Conservation (phyloP, 1,140 invertebrate genomes). For the Phortica variegata region DNA sequence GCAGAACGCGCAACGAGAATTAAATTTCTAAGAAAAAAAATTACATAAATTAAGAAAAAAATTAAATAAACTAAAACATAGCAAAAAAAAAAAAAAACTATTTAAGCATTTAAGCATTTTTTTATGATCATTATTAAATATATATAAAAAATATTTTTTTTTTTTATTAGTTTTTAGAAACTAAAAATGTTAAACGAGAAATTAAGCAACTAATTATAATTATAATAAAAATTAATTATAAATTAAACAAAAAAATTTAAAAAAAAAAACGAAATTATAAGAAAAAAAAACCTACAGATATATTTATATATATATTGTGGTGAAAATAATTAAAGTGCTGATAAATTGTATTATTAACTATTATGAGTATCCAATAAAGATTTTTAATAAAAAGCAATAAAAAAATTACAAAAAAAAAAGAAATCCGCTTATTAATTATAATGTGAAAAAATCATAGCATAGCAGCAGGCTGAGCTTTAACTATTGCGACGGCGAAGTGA, state of each 20-base stretch:
- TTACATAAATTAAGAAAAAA: background rate
- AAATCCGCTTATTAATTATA: no score
- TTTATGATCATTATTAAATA: no score
- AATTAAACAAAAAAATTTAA: background rate
- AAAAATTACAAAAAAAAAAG: background rate
- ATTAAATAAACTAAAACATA: background rate
- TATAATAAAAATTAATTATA: background rate
- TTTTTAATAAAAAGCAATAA: constrained; percentile 2
- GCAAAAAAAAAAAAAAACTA: background rate
- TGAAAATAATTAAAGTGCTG: background rate
- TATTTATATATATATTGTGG: no score
- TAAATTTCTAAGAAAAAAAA: background rate
- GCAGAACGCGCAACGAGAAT: no score
- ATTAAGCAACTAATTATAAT: background rate
- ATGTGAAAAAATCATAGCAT: no score
- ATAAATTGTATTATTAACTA: constrained; percentile 2
- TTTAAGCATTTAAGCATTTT: background rate
- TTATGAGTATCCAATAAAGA: background rate
- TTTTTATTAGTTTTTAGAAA: background rate
- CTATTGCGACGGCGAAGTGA: no score
- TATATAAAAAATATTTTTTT: background rate
- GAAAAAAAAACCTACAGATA: no score
- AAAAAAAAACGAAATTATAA: no score
- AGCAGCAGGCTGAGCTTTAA: no score
- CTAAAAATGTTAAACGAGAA: background rate